Conservation (phyloP, 2,113 vertebrate species). For the Alexandromys fortis region DNA sequence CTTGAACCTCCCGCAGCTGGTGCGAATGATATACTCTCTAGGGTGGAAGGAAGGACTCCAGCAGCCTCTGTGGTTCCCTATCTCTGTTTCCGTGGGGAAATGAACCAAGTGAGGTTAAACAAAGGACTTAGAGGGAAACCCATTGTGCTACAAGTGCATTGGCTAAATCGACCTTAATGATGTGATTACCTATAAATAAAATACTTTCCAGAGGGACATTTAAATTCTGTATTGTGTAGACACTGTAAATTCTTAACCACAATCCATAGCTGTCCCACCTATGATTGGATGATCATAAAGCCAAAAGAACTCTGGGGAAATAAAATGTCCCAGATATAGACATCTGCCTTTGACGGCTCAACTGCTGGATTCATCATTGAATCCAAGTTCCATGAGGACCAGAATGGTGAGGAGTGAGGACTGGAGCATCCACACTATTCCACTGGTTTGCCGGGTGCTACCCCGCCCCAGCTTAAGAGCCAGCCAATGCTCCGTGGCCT, state of each 20-base stretch:
- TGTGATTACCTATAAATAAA: slow-evolving; percentile 45
- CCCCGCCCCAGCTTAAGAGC: not conserved
- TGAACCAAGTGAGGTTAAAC: slow-evolving; percentile 12
- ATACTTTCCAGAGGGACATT: slow-evolving; percentile 47
- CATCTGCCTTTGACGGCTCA: slow-evolving; percentile 16
- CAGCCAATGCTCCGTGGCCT: not conserved
- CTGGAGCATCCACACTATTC: not conserved
- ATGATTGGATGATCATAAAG: slow-evolving; percentile 35
- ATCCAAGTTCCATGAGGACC: not conserved
- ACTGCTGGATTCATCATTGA: not conserved
- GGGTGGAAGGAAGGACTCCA: not conserved
- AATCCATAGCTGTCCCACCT: not conserved
- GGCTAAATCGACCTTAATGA: fast-evolving
- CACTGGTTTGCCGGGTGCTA: not conserved
- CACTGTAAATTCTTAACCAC: slow-evolving; percentile 19
- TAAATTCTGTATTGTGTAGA: not conserved
- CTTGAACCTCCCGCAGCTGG: not conserved
- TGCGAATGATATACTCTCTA: not conserved
- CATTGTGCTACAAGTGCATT: not conserved
- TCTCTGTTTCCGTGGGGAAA: not conserved
- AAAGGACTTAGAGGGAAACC: slow-evolving; percentile 31
- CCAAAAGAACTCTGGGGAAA: slow-evolving; percentile 41
- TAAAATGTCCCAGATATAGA: slow-evolving; percentile 38
- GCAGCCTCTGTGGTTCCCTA: slow-evolving; percentile 19
- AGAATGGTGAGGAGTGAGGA: too few relatives aligned